Conservation (phyloP, 2,113 vertebrate genomes). For the Rhynchomys soricoides region DNA sequence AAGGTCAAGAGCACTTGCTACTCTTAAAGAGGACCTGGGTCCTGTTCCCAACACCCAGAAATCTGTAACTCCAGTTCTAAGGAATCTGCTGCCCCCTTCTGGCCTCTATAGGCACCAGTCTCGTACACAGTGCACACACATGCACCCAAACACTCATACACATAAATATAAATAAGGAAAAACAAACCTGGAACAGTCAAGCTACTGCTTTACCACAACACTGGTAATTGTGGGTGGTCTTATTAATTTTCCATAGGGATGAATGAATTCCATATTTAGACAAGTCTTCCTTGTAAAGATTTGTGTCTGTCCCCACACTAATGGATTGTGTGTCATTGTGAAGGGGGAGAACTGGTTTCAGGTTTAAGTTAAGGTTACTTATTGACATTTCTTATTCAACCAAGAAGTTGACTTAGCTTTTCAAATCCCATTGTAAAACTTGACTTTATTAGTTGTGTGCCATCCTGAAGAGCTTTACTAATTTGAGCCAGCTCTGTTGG, state of each 20-base stretch:
- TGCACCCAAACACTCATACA: not conserved
- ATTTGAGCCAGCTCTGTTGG: not conserved
- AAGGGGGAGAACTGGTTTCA: not conserved
- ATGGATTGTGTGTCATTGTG: not conserved
- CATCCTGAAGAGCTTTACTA: not conserved
- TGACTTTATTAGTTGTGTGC: constrained; percentile 7
- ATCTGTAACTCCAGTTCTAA: not conserved
- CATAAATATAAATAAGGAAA: not conserved
- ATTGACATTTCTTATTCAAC: not conserved
- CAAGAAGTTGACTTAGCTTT: constrained; percentile 19
- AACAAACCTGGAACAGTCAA: not conserved
- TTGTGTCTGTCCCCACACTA: not conserved
- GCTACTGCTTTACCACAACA: not conserved
- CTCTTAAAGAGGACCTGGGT: not conserved
- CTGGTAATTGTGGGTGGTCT: not conserved
- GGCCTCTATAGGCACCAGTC: not conserved
- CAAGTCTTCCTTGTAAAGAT: not conserved
- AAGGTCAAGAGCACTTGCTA: not conserved
- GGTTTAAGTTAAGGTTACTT: not conserved
- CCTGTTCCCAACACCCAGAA: not conserved
- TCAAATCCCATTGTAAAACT: not conserved
- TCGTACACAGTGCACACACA: not conserved
- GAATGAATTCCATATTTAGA: not conserved
- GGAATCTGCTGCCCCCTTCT: not conserved
- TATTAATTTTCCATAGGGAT: not conserved